A percentile compares a stretch with the other conserved stretches of the same genome.
Evolutionary conservation across 2,797 vertebrate species (phyloP).

Genomic region (Cyprinodon diabolis): DNA sequence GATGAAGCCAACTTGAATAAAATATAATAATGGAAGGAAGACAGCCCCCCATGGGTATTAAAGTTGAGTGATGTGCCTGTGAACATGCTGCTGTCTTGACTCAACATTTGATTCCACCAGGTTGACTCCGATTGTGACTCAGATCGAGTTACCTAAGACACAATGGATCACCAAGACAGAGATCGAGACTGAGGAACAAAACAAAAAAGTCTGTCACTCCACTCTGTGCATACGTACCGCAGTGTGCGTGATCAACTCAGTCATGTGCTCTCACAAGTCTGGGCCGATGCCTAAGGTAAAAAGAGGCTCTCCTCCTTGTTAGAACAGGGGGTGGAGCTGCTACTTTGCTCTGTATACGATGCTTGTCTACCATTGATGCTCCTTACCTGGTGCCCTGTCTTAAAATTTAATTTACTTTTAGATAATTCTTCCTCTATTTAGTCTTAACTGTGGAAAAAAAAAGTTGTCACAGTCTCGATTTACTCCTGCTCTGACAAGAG

Average conservation of each 20-base stretch:
- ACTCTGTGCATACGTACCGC: slow-evolving; percentile 77
- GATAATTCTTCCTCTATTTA: slow-evolving; percentile 45
- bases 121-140: slow-evolving; percentile 85
- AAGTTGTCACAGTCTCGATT: slow-evolving; percentile 17
- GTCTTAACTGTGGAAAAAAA: slow-evolving; percentile 53
- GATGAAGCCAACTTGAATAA: slow-evolving; percentile 22
- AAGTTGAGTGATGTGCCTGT: slow-evolving; percentile 73
- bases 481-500: slow-evolving; percentile 38
- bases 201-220: slow-evolving; percentile 76
- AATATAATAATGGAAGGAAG: slow-evolving; percentile 15
- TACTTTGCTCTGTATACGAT: slow-evolving; percentile 77
- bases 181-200: slow-evolving; percentile 74
- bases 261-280: slow-evolving; percentile 77
- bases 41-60: slow-evolving; percentile 51
- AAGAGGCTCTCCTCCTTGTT: slow-evolving; percentile 76
- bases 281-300: slow-evolving; percentile 84
- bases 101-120: slow-evolving; percentile 86
- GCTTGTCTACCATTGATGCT: slow-evolving; percentile 71
- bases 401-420: slow-evolving; percentile 37
- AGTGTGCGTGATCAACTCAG: slow-evolving; percentile 74
- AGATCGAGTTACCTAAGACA: slow-evolving; percentile 80
- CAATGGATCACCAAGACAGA: slow-evolving; percentile 72
- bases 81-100: slow-evolving; percentile 84
- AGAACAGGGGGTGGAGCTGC: slow-evolving; percentile 68
- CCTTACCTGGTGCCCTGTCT: slow-evolving; percentile 53